Conservation (phyloP, 1,140 invertebrate genomes). For the Drosophila pachea region DNA sequence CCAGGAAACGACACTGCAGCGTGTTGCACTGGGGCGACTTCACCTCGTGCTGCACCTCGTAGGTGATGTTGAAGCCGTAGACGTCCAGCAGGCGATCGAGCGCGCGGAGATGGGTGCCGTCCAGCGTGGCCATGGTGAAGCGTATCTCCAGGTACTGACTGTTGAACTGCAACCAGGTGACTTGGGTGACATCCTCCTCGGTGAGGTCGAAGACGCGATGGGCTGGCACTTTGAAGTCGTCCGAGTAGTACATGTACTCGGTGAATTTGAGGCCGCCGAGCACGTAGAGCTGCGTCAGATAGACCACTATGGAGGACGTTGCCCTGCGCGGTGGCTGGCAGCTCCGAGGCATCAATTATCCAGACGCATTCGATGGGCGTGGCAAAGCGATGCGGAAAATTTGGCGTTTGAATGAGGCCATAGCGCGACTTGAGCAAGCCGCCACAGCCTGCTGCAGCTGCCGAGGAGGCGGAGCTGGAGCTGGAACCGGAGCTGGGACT, state of each 20-base stretch:
- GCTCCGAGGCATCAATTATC: constrained; percentile 89
- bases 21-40: constrained; percentile 86
- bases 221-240: constrained; percentile 84
- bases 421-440: constrained; percentile 82
- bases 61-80: constrained; percentile 95
- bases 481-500: neutral
- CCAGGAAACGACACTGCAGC: constrained; percentile 88
- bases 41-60: constrained; percentile 84
- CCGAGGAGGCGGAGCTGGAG: constrained; percentile 11
- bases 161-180: constrained; percentile 84
- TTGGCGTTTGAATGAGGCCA: constrained; percentile 88
- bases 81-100: constrained; percentile 89
- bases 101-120: constrained; percentile 90
- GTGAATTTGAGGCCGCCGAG: constrained; percentile 88
- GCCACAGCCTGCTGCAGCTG: constrained; percentile 80
- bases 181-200: constrained; percentile 85
- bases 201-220: constrained; percentile 80
- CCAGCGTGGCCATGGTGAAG: constrained; percentile 85
- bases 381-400: constrained; percentile 88
- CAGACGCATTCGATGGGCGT: constrained; percentile 91
- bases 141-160: constrained; percentile 89
- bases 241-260: constrained; percentile 90
- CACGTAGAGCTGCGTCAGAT: constrained; percentile 92
- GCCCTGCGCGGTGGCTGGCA: constrained; percentile 53
- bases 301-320: constrained; percentile 87